Evolutionary conservation across 2,797 vertebrate genomes (phyloP), one percentile per base, ranked within the genome.

Genomic region (Otus scops): DNA sequence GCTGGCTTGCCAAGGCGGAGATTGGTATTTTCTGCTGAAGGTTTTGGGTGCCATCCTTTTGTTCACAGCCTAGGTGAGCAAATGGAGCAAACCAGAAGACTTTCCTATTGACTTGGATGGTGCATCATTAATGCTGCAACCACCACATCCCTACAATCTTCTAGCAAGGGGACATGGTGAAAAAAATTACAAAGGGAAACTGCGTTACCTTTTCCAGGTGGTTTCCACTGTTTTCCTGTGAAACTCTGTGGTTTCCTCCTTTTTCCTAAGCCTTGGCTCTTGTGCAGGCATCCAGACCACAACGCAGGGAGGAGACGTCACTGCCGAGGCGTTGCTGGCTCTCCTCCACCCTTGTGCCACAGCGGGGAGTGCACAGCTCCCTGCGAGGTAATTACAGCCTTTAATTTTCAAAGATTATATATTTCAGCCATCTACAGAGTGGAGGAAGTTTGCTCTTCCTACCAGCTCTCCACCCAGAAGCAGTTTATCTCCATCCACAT

Each of bases 401-500:
- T 78, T 65, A 57, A 75, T 93, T 95, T 92, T 73, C n/a, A 4
- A 69, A 61, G 65, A 84, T 81, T 75, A 75, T 32, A 3, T 51
- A 90, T 93, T 92, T 81, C 91, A 76, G 27, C 26, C 50, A 1
- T 76, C 47, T 30, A 3, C 0, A 1, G 34, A 34, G 30, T 21
- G 34, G 23, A 83, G 73, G 92, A 85, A 88, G 51, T 19, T 92
- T 0, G 0, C 28, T 79, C 69, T 84, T 87, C 57, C 57, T 91
- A 51, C 14, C 57, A 79, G 77, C 1, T 6, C 87, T 79, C 91
- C 92, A 92, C 79, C 89, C 94, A 88, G 69, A 5, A 95, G 64
- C 20, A 74, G 27, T 82, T 85, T 76, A 82, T 79, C 77, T 91
- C 71, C 28, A 74, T 85, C 71, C 78, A 93, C 80, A 89, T 14